These are phyloP conservation scores for Mystacornis crossleyi DNA, from an alignment of 2,113 vertebrate species.

Conservation along the genomic window DNA sequence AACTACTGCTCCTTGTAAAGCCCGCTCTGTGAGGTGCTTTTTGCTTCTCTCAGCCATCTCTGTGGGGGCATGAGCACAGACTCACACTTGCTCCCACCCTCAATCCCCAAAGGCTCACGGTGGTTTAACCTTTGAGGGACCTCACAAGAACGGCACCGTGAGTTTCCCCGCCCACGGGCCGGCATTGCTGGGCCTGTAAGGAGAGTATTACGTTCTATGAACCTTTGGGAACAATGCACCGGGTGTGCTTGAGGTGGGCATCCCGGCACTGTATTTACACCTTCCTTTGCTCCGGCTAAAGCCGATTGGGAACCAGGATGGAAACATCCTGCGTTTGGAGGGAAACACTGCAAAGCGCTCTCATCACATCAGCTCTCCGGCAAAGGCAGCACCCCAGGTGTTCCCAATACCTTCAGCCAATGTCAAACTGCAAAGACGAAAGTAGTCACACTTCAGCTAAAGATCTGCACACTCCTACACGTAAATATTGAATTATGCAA, in stretches of 20 bases:
- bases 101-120: neutral
- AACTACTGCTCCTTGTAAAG: neutral
- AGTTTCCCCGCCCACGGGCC: neutral
- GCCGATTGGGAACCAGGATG: neutral
- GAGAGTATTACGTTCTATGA: accelerated
- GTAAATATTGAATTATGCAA: neutral
- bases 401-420: neutral
- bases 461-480: neutral
- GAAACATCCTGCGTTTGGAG: no score
- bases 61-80: neutral
- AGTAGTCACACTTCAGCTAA: neutral
- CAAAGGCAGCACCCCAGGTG: neutral
- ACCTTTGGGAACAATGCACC: neutral
- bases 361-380: neutral
- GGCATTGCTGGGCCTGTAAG: neutral
- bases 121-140: neutral
- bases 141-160: neutral
- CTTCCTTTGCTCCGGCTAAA: neutral
- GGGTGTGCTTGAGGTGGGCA: neutral
- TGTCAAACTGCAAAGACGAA: neutral
- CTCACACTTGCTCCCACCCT: neutral
- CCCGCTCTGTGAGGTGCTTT: neutral
- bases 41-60: neutral
- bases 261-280: neutral
- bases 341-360: neutral